Conservation (phyloP, 53 echinoderm and acorn worm genomes). For the Patiria pectinifera region DNA sequence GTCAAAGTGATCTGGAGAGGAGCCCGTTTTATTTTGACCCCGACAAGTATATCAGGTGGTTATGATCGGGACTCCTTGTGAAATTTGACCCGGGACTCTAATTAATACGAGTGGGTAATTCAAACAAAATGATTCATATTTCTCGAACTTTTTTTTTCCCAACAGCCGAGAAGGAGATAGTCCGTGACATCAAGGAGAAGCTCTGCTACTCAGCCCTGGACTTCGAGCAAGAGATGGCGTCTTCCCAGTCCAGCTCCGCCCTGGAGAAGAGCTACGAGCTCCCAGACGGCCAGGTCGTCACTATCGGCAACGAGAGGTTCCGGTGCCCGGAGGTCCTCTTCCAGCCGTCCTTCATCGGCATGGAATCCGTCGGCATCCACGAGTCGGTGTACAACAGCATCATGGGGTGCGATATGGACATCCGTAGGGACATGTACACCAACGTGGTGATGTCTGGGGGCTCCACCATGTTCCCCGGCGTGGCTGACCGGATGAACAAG, state of each 20-base stretch:
- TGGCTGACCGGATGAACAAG: constrained; percentile 93
- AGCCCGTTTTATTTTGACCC: too few relatives aligned
- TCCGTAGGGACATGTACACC: constrained; percentile 75
- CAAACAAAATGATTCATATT: too few relatives aligned
- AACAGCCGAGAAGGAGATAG: constrained; percentile 68
- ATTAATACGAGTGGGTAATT: too few relatives aligned
- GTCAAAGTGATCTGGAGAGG: too few relatives aligned
- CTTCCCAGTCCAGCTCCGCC: too few relatives aligned
- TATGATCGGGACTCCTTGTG: too few relatives aligned
- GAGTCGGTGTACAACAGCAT: constrained; percentile 88
- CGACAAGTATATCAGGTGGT: too few relatives aligned
- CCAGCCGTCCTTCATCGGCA: too few relatives aligned
- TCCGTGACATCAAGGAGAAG: constrained; percentile 87
- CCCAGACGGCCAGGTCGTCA: constrained; percentile 40
- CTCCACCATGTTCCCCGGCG: constrained; percentile 92
- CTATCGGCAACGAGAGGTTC: constrained; percentile 78
- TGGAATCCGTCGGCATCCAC: constrained; percentile 76
- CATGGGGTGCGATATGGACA: constrained; percentile 89
- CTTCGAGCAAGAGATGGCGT: too few relatives aligned
- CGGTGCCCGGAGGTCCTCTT: constrained; percentile 73
- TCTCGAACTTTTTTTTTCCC: neutral
- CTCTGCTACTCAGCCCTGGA: too few relatives aligned
- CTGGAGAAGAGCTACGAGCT: constrained; percentile 41
- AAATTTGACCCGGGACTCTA: too few relatives aligned
- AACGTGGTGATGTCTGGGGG: constrained; percentile 91